Percentiles rank a stretch among this genome's conserved stretches.
Evolutionary conservation across 2,888 invertebrate genomes (phyloP).

Genomic region (Craniophora ligustri): DNA sequence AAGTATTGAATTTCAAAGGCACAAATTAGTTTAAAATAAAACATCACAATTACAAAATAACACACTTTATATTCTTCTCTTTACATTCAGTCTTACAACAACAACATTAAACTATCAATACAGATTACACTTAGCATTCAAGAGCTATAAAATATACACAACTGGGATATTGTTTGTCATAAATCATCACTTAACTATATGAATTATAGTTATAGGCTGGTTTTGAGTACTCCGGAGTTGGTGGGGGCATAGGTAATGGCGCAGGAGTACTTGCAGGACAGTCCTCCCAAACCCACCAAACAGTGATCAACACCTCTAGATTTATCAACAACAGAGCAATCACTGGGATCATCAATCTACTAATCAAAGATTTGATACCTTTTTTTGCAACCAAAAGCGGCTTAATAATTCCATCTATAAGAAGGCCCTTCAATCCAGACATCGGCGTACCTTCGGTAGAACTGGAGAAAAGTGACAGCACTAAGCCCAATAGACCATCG

Average conservation of each 20-base stretch:
- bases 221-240: slow-evolving; percentile 55
- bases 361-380: slow-evolving; percentile 77
- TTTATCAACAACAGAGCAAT: slow-evolving; percentile 79
- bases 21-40: slow-evolving; percentile 14
- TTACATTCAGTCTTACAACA: slow-evolving; percentile 51
- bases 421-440: slow-evolving; percentile 74
- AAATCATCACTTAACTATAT: slow-evolving; percentile 54
- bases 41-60: slow-evolving; percentile 24
- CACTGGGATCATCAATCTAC: slow-evolving; percentile 80
- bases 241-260: not conserved
- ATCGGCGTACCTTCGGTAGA: slow-evolving; percentile 66
- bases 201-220: slow-evolving; percentile 63
- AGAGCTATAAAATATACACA: slow-evolving; percentile 37
- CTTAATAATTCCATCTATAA: slow-evolving; percentile 77
- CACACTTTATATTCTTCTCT: slow-evolving; percentile 15
- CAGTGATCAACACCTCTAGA: slow-evolving; percentile 76
- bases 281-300: slow-evolving; percentile 87
- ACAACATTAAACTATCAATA: slow-evolving; percentile 18
- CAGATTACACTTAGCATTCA: slow-evolving; percentile 26
- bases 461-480: slow-evolving; percentile 73
- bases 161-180: slow-evolving; percentile 51
- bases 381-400: slow-evolving; percentile 76
- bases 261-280: slow-evolving; percentile 66
- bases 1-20: not conserved
- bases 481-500: slow-evolving; percentile 72